Conservation (phyloP, 1,140 invertebrate genomes). For the Drosophila sulfurigaster region DNA sequence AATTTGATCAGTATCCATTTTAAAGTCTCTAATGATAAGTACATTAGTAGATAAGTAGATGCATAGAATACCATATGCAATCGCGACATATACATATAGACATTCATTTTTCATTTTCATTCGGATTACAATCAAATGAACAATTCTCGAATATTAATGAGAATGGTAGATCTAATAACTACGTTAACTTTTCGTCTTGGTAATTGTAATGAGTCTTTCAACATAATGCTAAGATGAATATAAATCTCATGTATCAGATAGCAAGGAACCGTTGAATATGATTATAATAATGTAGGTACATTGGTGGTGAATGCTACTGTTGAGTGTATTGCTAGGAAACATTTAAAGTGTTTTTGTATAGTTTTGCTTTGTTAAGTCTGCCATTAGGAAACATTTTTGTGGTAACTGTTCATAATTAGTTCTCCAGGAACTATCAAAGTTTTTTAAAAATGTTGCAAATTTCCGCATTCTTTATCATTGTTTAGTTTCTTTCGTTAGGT, state of each 20-base stretch:
- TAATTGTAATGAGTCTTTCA: conserved; percentile 52
- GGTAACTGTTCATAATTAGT: conserved; percentile 27
- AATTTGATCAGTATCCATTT: conserved; percentile 21
- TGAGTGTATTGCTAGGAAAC: conserved; percentile 41
- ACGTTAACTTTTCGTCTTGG: conserved; percentile 55
- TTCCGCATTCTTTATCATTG: neutral
- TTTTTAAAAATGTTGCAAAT: conserved; percentile 27
- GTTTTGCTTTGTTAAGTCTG: neutral
- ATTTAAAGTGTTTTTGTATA: neutral
- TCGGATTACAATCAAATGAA: conserved; percentile 11
- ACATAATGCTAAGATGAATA: conserved; percentile 40
- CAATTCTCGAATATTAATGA: conserved; percentile 6
- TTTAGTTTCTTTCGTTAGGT: neutral
- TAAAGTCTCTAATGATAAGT: conserved; percentile 26
- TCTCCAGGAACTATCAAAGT: conserved; percentile 4
- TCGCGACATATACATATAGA: conserved; percentile 27
- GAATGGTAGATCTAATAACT: conserved; percentile 32
- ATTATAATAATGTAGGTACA: conserved; percentile 24
- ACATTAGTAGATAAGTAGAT: conserved; percentile 5
- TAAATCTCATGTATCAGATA: conserved; percentile 29
- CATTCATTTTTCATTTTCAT: conserved; percentile 3
- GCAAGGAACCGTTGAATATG: conserved; percentile 44
- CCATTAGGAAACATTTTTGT: conserved; percentile 34
- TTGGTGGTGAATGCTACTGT: conserved; percentile 24
- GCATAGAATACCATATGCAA: conserved; percentile 12